Base-by-base conservation (phyloP, 2,888 invertebrate species). In the Choristoneura rosaceana region DNA sequence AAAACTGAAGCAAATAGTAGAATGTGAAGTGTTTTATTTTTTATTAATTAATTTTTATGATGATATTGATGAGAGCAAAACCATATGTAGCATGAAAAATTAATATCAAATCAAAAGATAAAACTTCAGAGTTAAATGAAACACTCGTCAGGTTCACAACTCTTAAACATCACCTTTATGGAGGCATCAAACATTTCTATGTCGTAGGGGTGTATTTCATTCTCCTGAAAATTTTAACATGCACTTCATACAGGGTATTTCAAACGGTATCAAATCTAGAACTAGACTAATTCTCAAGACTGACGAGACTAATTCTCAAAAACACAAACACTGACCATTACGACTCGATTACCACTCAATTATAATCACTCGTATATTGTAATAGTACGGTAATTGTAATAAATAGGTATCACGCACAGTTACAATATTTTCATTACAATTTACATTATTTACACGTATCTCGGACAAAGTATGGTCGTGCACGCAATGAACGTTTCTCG, bases 101-200 rank as follows among this genome's bases (percentile, higher is more conserved):
- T 50, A 33, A 50, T 33, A 33, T 2, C 25, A 25, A 55, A 47
- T 47, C 63, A 14, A 12, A n/a, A 33, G 45, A 7, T 60, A 55
- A 25, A 66, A 52, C 15, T 52, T 78, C 78, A 78, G 76, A 78
- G 76, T 79, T 77, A 80, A 83, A 85, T 84, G 82, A 80, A 76
- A 60, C 81, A 86, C 77, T 75, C 76, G 59, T 80, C 76, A 78
- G 73, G 74, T 80, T 81, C 80, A 79, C 80, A 60, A 80, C 79
- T 84, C 80, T 84, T 83, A 85, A 84, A 83, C 77, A 78, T 93
- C 93, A 94, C 94, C 94, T 94, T 94, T 78, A 94, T 93, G 73
- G 91, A 93, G 69, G 93, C 90, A 83, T 93, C 93, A 83, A 93
- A 93, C 74, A 92, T 92, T 77, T 93, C 91, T 84, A 93, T 90